Evolutionary conservation across 2,888 invertebrate genomes (phyloP), one percentile per base, ranked within the genome.

Genomic region (Dasypogon diadema): DNA sequence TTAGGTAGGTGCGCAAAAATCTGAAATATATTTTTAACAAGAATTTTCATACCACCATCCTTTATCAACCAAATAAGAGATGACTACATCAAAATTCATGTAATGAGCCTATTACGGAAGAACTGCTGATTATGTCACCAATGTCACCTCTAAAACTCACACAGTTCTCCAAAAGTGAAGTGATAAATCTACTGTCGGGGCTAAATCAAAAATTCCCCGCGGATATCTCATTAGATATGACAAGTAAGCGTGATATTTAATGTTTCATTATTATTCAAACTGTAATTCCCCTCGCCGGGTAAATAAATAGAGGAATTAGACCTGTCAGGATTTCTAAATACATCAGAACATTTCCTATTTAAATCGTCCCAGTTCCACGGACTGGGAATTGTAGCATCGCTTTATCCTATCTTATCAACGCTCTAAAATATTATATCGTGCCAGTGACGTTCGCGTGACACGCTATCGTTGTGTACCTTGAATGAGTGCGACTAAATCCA

Each of bases 391-490:
- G 21, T 76, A 54, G 54, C 34, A 70, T 55, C 70, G 37, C 51
- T 21, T 70, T 76, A 46, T 60, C 26, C 63, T 51, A 65, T 75
- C 63, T 75, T 65, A 75, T 75, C 75, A 75, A 42, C 24, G 51
- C 60, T 51, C 60, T 58, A 74, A 60, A 75, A 54, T 63, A 63
- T 68, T 58, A 76, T 76, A 48, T 63, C 74, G 74, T 76, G 74
- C 18, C 58, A 72, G 51, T 54, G 70, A 54, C 54, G 30, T 60
- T 77, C 26, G 75, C 77, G 77, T 75, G 75, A 73, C 77, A 65
- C 22, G 34, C 75, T 56, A 42, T 34, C 70, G 30, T 54, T 51
- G 34, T 54, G 54, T 70, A 51, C 51, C 37, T 63, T 42, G 30
- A 21, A 30, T 30, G 16, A 58, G 63, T 21, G 48, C 16, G 48